A percentile compares a stretch with the other conserved stretches of the same genome.
Evolutionary conservation across 2,888 invertebrate genomes (phyloP).

Genomic region (Lamellibrachia satsuma): DNA sequence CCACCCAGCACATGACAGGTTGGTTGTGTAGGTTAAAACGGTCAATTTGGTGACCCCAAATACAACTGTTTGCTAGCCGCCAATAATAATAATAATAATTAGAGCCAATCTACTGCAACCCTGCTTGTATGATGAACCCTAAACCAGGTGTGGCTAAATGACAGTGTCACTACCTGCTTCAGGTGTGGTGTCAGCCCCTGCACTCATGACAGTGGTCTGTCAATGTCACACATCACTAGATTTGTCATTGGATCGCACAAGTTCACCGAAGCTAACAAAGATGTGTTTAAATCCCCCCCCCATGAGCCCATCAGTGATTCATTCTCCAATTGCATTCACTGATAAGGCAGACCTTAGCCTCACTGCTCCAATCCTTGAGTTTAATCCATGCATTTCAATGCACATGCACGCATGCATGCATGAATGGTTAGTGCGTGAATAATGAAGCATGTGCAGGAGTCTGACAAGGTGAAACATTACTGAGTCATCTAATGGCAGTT

Average conservation of each 20-base stretch:
- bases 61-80: background rate
- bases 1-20: background rate
- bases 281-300: background rate
- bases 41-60: background rate
- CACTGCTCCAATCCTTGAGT: background rate
- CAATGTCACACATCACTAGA: background rate
- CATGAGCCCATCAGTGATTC: background rate
- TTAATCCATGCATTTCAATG: conserved; percentile 13
- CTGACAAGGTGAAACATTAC: background rate
- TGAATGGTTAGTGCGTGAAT: background rate
- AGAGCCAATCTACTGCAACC: background rate
- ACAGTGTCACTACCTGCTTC: background rate
- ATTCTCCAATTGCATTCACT: background rate
- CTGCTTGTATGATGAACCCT: background rate
- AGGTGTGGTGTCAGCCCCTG: background rate
- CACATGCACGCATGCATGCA: background rate
- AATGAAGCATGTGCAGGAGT: background rate
- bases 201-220: background rate
- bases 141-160: background rate
- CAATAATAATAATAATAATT: background rate
- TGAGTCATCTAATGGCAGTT: conserved; percentile 12
- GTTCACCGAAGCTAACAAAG: background rate
- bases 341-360: background rate
- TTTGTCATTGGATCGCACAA: background rate
- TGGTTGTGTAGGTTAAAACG: background rate